Percentiles rank a stretch among this genome's conserved stretches.
Evolutionary conservation across 2,113 vertebrate species (phyloP).

Genomic region (Panthera uncia): DNA sequence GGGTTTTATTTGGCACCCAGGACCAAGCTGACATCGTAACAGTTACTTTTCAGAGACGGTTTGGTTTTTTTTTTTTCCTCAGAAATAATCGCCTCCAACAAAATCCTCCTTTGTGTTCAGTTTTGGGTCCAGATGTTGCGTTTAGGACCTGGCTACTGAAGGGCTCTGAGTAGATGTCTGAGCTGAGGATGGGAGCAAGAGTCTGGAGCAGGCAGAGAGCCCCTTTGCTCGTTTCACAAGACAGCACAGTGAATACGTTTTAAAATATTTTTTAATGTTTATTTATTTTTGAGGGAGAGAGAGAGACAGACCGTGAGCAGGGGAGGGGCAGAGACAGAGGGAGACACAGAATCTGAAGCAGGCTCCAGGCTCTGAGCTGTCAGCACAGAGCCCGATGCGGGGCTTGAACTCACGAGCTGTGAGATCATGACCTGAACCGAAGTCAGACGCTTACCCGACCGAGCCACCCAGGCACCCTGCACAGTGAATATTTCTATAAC

Average conservation of each 20-base stretch:
- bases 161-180: accelerated
- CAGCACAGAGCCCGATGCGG: too few species aligned
- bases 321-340: too few species aligned
- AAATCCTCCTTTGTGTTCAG: neutral
- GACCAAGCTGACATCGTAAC: neutral
- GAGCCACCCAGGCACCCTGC: too few species aligned
- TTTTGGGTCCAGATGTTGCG: neutral
- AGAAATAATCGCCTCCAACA: neutral
- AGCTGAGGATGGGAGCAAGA: neutral
- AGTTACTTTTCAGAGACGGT: neutral
- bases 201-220: neutral
- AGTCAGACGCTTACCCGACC: too few species aligned
- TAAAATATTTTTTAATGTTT: too few species aligned
- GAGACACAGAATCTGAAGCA: too few species aligned
- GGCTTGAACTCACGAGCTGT: too few species aligned
- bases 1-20: conserved; percentile 49
- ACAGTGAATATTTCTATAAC: neutral
- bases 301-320: too few species aligned
- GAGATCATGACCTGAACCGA: too few species aligned
- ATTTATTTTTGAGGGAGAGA: too few species aligned
- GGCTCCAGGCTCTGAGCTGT: too few species aligned
- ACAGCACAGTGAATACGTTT: neutral
- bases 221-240: neutral
- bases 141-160: too few species aligned
- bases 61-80: neutral